phyloP scores from a whole-genome alignment of 2,888 invertebrate species.

The Melanotus villosus region DNA sequence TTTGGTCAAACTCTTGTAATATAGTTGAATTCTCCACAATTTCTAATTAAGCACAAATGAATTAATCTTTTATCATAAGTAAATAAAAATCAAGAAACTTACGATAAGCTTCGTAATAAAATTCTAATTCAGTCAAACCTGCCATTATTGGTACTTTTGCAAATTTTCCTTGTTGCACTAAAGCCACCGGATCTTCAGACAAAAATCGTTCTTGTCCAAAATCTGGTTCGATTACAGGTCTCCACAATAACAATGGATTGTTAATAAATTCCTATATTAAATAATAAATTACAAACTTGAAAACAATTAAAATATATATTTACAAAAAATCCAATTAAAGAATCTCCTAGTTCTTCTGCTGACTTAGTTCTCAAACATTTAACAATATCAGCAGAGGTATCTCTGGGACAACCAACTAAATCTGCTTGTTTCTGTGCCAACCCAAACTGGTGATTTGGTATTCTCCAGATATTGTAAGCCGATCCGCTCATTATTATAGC shows the following conservation, averaged over 20 bases:
- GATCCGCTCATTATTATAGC: slow-evolving; percentile 80
- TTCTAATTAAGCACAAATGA: slow-evolving; percentile 63
- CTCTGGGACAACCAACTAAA: slow-evolving; percentile 73
- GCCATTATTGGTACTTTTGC: slow-evolving; percentile 76
- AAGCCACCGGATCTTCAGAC: slow-evolving; percentile 71
- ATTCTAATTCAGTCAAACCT: slow-evolving; percentile 77
- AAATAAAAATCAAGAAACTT: neutral
- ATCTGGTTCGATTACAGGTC: slow-evolving; percentile 76
- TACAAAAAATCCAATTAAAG: neutral
- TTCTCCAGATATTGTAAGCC: slow-evolving; percentile 70
- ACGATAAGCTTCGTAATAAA: slow-evolving; percentile 72
- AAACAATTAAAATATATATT: too few relatives aligned
- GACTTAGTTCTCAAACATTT: slow-evolving; percentile 75
- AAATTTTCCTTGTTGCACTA: slow-evolving; percentile 72
- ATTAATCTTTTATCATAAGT: neutral
- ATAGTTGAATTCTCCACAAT: slow-evolving; percentile 71
- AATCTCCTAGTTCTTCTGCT: too few relatives aligned
- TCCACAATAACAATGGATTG: slow-evolving; percentile 72
- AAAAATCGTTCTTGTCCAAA: slow-evolving; percentile 77
- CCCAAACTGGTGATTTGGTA: slow-evolving; percentile 69
- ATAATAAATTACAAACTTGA: neutral
- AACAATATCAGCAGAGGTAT: slow-evolving; percentile 71
- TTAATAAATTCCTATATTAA: slow-evolving; percentile 68
- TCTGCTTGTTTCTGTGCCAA: slow-evolving; percentile 76
- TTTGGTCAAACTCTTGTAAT: slow-evolving; percentile 70